A percentile compares a stretch with the other conserved stretches of the same genome.
Evolutionary conservation across 2,113 vertebrate genomes (phyloP).

Genomic region (Zosterops pallidus): DNA sequence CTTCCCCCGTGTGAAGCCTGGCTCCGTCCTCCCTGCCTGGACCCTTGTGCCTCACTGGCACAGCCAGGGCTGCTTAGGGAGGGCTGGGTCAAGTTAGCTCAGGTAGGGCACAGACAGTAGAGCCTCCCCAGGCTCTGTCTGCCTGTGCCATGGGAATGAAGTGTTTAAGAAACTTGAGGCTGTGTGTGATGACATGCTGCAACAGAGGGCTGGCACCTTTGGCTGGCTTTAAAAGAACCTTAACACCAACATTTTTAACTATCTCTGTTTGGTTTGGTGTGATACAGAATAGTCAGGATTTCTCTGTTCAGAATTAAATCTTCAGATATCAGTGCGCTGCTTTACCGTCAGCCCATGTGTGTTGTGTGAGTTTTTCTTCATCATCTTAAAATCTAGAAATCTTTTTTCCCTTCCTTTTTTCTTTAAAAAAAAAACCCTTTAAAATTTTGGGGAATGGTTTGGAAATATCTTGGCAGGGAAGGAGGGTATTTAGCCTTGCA

Average conservation of each 20-base stretch:
- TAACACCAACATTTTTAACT: background rate
- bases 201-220: background rate
- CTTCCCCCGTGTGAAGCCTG: background rate
- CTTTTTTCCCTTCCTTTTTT: background rate
- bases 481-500: background rate
- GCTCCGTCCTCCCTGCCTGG: background rate
- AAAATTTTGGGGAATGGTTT: background rate
- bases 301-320: background rate
- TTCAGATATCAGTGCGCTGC: background rate
- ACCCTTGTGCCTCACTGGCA: background rate
- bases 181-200: background rate
- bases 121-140: background rate
- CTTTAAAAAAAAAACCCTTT: background rate
- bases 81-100: background rate
- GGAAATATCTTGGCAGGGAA: background rate
- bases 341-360: background rate
- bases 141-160: background rate
- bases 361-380: background rate
- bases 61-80: background rate
- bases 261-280: background rate
- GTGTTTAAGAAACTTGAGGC: background rate
- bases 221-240: background rate
- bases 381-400: background rate
- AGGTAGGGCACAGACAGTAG: background rate
- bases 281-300: background rate